Evolutionary conservation across 1,140 invertebrate species (phyloP).

Genomic region (Danaus plexippus): DNA sequence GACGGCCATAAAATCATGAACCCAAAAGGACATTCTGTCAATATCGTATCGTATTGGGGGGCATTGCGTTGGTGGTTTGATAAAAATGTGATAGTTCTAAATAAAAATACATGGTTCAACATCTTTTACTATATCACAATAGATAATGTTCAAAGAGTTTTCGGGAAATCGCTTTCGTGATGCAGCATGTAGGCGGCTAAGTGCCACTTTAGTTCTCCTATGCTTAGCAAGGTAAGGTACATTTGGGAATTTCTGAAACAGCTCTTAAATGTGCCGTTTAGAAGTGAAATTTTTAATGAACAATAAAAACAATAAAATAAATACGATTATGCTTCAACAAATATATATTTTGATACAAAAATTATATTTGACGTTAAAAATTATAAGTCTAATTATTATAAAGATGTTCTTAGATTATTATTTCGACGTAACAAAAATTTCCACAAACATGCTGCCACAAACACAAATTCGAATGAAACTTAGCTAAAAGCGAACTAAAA

Average conservation of each 20-base stretch:
- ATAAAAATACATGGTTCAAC: conserved; percentile 32
- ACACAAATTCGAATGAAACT: conserved; percentile 40
- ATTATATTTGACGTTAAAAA: too few relatives aligned
- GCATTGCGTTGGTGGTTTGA: conserved; percentile 40
- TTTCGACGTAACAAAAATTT: background rate
- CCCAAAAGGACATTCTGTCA: conserved; percentile 35
- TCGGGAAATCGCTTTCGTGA: conserved; percentile 5
- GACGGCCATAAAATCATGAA: conserved; percentile 46
- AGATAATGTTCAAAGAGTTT: background rate
- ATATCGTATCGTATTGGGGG: conserved; percentile 38
- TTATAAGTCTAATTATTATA: too few relatives aligned
- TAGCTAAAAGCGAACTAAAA: conserved; percentile 39
- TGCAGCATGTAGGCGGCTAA: conserved; percentile 29
- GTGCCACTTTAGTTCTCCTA: conserved; percentile 36
- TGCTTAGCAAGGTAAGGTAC: conserved; percentile 22
- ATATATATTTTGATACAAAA: too few relatives aligned
- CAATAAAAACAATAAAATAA: too few relatives aligned
- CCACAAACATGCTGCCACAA: conserved; percentile 22
- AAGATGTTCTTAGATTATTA: background rate
- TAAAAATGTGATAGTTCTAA: conserved; percentile 39
- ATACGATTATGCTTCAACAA: too few relatives aligned
- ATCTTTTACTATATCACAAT: background rate
- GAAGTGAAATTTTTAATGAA: too few relatives aligned
- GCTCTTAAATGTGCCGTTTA: too few relatives aligned
- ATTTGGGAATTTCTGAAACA: conserved; percentile 24